These are phyloP conservation scores for Pseudomyrmex pallidus DNA, from an alignment of 1,140 invertebrate species.

Conservation along the genomic window DNA sequence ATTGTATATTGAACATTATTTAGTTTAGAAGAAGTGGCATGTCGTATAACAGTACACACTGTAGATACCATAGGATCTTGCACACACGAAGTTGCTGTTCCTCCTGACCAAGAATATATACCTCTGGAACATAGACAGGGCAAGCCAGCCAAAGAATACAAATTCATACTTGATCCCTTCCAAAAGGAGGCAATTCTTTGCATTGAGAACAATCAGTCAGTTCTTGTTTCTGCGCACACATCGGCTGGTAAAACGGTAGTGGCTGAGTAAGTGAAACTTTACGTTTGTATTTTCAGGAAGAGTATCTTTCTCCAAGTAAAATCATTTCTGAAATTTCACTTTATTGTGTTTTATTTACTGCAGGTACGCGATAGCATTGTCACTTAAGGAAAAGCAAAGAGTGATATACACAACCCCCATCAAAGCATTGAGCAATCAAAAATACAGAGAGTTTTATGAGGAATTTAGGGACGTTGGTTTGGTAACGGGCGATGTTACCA, in stretches of 20 bases:
- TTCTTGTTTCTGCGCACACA: slow-evolving; percentile 99
- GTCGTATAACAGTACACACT: slow-evolving; percentile 92
- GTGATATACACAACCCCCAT: slow-evolving; percentile 99
- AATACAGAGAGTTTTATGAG: slow-evolving; percentile 99
- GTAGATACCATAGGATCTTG: slow-evolving; percentile 96
- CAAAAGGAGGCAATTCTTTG: slow-evolving; percentile 99
- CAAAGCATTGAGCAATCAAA: slow-evolving; percentile 99
- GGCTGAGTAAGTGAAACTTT: slow-evolving; percentile 92
- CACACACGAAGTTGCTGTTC: slow-evolving; percentile 96
- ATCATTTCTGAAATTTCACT: slow-evolving; percentile 20
- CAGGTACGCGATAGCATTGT: slow-evolving; percentile 91
- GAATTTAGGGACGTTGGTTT: slow-evolving; percentile 99
- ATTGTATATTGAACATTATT: slow-evolving; percentile 36
- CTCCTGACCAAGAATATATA: slow-evolving; percentile 93
- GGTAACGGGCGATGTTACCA: slow-evolving; percentile 99
- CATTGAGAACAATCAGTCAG: slow-evolving; percentile 99
- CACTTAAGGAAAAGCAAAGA: slow-evolving; percentile 90
- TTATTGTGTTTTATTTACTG: slow-evolving; percentile 41
- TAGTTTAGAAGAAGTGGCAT: slow-evolving; percentile 87
- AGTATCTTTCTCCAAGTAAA: neutral
- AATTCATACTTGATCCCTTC: slow-evolving; percentile 98
- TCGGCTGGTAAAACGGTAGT: slow-evolving; percentile 99
- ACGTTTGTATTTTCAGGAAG: slow-evolving; percentile 42
- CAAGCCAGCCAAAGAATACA: slow-evolving; percentile 96
- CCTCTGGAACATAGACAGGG: slow-evolving; percentile 87